These are phyloP conservation scores for Lepidochitona cinerea DNA, from an alignment of 2,888 invertebrate species.

Conservation along the genomic window DNA sequence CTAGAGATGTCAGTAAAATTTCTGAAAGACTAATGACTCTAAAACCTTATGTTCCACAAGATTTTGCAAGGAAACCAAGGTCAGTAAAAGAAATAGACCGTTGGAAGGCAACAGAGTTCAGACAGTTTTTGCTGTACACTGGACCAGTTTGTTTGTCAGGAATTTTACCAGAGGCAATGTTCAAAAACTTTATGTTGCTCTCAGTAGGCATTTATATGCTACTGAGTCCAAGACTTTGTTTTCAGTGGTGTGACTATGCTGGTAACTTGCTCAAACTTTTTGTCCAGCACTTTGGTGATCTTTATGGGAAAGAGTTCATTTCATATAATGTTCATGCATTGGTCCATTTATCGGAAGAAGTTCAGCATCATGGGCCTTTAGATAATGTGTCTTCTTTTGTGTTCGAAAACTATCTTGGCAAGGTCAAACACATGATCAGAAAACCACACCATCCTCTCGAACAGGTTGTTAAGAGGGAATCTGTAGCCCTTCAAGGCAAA, in stretches of 20 bases:
- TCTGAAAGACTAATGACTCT: not conserved
- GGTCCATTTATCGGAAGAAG: constrained; percentile 61
- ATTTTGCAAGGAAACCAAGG: constrained; percentile 52
- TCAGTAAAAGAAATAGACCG: constrained; percentile 34
- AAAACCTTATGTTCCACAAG: constrained; percentile 18
- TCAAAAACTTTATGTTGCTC: constrained; percentile 45
- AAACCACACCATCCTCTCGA: constrained; percentile 15
- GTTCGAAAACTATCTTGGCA: constrained; percentile 60
- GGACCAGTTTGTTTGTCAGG: constrained; percentile 39
- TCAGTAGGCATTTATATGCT: constrained; percentile 38
- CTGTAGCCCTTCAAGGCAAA: not conserved
- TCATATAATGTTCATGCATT: constrained; percentile 66
- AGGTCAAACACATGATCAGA: constrained; percentile 23
- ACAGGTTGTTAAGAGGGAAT: constrained; percentile 10
- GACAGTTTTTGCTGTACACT: constrained; percentile 46
- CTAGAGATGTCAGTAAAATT: not conserved
- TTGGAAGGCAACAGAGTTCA: constrained; percentile 56
- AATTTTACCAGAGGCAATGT: constrained; percentile 26
- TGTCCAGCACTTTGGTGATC: constrained; percentile 34
- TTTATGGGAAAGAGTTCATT: constrained; percentile 59
- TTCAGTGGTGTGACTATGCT: constrained; percentile 28
- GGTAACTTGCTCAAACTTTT: constrained; percentile 37
- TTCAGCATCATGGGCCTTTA: constrained; percentile 49
- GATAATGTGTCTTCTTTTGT: constrained; percentile 60
- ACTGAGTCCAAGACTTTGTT: constrained; percentile 9